Conservation (phyloP, 2,797 vertebrate species). For the Eulemur albifrons region DNA sequence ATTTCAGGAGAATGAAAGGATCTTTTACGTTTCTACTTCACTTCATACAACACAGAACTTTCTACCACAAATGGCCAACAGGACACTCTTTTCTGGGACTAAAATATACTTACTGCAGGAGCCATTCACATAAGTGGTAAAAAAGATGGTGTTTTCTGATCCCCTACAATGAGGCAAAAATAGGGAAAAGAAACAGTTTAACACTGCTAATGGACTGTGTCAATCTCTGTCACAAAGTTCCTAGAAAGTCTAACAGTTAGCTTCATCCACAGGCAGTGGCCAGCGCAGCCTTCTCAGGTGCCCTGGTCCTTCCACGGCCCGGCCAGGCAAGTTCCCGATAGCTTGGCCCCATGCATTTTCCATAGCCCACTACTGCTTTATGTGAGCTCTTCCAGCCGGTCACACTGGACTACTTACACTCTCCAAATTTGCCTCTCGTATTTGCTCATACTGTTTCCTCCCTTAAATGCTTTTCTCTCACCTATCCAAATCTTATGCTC, state of each 20-base stretch:
- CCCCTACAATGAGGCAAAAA: slow-evolving; percentile 87
- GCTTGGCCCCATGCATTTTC: not conserved
- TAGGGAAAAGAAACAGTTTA: slow-evolving; percentile 8
- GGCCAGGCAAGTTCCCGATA: not conserved
- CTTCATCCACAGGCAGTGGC: not conserved
- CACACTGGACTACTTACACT: not conserved
- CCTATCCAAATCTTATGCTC: not conserved
- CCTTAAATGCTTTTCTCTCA: not conserved
- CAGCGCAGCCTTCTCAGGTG: not conserved
- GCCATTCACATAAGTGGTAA: slow-evolving; percentile 90
- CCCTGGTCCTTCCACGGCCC: not conserved
- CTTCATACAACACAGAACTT: not conserved
- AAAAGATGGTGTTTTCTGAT: slow-evolving; percentile 88
- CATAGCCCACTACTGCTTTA: not conserved
- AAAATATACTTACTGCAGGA: slow-evolving; percentile 93
- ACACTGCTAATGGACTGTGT: not conserved
- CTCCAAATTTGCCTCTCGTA: not conserved
- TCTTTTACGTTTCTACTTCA: slow-evolving; percentile 25
- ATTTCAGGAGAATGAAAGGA: not conserved
- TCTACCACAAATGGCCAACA: not conserved
- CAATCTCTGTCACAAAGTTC: not conserved
- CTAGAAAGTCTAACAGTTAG: not conserved
- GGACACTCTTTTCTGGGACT: not conserved
- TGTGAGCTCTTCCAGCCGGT: not conserved
- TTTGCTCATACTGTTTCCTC: not conserved